Evolutionary conservation across 2,113 vertebrate genomes (phyloP), one percentile per base, ranked within the genome.

Genomic region (Physeter macrocephalus): DNA sequence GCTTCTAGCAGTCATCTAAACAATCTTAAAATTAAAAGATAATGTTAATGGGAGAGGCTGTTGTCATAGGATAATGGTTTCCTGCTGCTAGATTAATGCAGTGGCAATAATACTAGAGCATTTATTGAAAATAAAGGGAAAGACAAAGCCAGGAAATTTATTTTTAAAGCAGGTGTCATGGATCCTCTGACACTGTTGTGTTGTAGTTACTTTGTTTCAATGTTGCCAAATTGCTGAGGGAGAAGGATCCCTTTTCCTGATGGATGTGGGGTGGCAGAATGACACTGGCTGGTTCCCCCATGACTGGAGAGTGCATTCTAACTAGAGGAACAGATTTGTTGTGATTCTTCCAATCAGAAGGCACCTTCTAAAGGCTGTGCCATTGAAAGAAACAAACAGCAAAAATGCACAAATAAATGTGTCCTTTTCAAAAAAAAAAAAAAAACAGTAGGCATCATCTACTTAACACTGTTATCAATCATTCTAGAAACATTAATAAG

Each of bases 21-120:
- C 98, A 98, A 97, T 98, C 97, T 98, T 97, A 98, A 98, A 98
- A 98, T 98, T 98, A 98, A 99, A 98, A 98, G 98, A 98, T 98
- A 98, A 98, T 98, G 98, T 98, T 99, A 98, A 99, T 99, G 98
- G 98, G 96, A 98, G 98, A 98, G 97, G 98, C 98, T 98, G 98
- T 98, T 98, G 98, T 98, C 98, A 98, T 93, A 97, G 98, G 97
- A 98, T 98, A 98, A 99, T 98, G 98, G 98, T 97, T 98, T 99
- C 98, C 98, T 97, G 98, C 98, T 98, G 98, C 97, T 98, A 98
- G 98, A 98, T 98, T 98, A 98, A 98, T 98, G 98, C 97, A 97
- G 95, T 97, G 94, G 98, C 98, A 98, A 98, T 98, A 97, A 98
- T 98, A 96, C 97, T 98, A 90, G 97, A 97, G 96, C 98, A 98